Evolutionary conservation across 1,140 invertebrate species (phyloP), one percentile per base, ranked within the genome.

Genomic region (Subanguina moxae): DNA sequence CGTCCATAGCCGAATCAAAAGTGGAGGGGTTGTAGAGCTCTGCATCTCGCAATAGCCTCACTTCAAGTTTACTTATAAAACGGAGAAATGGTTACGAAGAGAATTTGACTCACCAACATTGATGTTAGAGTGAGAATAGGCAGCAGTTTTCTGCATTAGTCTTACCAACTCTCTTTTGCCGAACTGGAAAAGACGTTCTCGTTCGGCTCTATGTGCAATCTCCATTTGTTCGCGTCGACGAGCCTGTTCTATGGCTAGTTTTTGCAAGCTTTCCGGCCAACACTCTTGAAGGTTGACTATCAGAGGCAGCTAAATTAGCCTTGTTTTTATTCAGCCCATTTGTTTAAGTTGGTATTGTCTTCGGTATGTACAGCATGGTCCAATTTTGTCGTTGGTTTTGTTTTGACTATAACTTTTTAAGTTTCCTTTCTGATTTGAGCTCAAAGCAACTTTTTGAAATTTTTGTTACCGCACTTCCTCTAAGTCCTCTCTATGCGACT

Each of bases 181-280:
- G 43, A 68, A 61, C 56, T 58, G 21, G 46, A 21, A 48, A 19
- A 68, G 58, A 5, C 66, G 32, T 48, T 68, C 61, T 38, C 27
- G 66, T 48, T 68, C 66, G 13, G 45, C 28, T 21, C 28, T 46
- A 8, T 68, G 66, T 38, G 32, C 66, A n/a, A 61, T 58, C 25
- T 23, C 42, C 43, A 68, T 38, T 65, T 68, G 57, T 5, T 25
- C 1, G 15, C 66, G 38, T 21, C 66, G 66, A 13, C 62, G 58
- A 11, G 21, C 42, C 23, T 68, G 66, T 9, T 68, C 66, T 11
- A 43, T 21, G 17, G 48, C 43, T 9, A 68, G 42, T 42, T 68
- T 68, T 56, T 68, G 56, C n/a, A 68, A 45, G 19, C n/a, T 7
- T 48, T 62, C 57, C 0, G 66, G 66, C 30, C 56, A 68, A 17